Evolutionary conservation across 2,888 invertebrate genomes (phyloP).

Genomic region (Eumerus sabulonum): DNA sequence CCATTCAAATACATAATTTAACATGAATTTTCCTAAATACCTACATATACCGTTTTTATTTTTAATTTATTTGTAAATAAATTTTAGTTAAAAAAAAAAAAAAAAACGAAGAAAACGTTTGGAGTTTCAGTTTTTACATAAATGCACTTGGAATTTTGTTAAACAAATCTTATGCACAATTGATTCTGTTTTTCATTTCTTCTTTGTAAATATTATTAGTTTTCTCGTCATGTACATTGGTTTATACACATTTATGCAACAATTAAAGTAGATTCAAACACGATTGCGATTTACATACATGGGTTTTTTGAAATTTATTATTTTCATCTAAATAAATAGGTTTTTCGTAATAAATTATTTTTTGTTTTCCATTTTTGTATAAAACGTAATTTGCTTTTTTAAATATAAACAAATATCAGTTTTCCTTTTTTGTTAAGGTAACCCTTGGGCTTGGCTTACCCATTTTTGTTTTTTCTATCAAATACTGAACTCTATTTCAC

Average conservation of each 20-base stretch:
- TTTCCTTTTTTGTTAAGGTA: slow-evolving; percentile 10
- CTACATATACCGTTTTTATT: slow-evolving; percentile 3
- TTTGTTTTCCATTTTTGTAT: slow-evolving; percentile 44
- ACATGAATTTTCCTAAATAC: slow-evolving; percentile 44
- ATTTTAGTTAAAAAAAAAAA: slow-evolving; percentile 15
- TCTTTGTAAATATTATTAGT: too few species aligned
- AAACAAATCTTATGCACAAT: slow-evolving; percentile 53
- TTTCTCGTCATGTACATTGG: background rate
- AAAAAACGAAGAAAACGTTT: slow-evolving; percentile 30
- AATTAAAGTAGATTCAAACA: slow-evolving; percentile 60
- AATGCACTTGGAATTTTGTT: slow-evolving; percentile 62
- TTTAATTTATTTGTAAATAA: background rate
- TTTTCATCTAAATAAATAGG: slow-evolving; percentile 61
- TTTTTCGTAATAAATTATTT: slow-evolving; percentile 57
- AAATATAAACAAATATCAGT: slow-evolving; percentile 39
- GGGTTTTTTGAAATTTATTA: slow-evolving; percentile 41
- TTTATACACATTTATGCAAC: slow-evolving; percentile 34
- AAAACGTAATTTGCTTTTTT: slow-evolving; percentile 48
- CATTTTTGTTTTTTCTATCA: slow-evolving; percentile 13
- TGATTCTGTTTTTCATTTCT: background rate
- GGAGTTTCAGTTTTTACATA: slow-evolving; percentile 49
- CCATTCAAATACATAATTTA: slow-evolving; percentile 18
- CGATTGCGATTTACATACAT: slow-evolving; percentile 55
- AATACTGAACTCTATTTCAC: slow-evolving; percentile 59
- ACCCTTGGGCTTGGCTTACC: slow-evolving; percentile 21